Percentiles rank a stretch among this genome's conserved stretches.
Conservation (phyloP, 2,888 invertebrate genomes). For the Ornithoptera priamus region DNA sequence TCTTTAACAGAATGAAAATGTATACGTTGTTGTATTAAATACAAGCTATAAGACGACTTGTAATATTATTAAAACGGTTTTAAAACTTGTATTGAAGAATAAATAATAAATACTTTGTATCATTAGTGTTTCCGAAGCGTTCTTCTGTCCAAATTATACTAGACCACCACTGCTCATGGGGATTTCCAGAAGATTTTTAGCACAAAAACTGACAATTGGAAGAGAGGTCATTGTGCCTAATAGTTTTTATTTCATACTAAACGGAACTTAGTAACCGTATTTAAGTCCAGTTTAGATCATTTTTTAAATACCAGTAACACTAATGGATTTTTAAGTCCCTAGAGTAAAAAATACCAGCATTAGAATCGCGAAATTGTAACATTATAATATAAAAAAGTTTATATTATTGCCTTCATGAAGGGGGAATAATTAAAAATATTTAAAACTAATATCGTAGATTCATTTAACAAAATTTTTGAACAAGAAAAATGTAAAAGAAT, state of each 20-base stretch:
- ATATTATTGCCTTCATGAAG: too few species aligned
- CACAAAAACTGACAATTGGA: constrained; percentile 52
- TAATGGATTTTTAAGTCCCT: constrained; percentile 7
- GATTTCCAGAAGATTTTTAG: constrained; percentile 51
- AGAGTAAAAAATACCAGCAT: too few species aligned
- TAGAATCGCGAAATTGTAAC: too few species aligned
- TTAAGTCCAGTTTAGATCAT: constrained; percentile 5
- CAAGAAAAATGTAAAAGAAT: too few species aligned
- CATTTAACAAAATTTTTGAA: too few species aligned
- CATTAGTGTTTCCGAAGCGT: constrained; percentile 9
- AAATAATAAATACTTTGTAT: background rate
- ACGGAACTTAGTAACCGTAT: constrained; percentile 30
- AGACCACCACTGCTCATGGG: constrained; percentile 47
- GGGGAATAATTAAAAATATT: too few species aligned
- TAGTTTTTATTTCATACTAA: constrained; percentile 21
- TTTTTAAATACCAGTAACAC: constrained; percentile 17
- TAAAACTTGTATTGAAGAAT: background rate
- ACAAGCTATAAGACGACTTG: too few species aligned
- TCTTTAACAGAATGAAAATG: background rate
- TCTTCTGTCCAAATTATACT: constrained; percentile 35
- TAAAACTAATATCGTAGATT: too few species aligned
- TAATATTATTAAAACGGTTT: too few species aligned
- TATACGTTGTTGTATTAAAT: background rate
- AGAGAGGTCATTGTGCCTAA: constrained; percentile 54
- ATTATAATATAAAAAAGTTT: too few species aligned